Evolutionary conservation across 37 sponge, comb jelly and placozoan species (phyloP).

Genomic region (Cliona cf. orientalis): DNA sequence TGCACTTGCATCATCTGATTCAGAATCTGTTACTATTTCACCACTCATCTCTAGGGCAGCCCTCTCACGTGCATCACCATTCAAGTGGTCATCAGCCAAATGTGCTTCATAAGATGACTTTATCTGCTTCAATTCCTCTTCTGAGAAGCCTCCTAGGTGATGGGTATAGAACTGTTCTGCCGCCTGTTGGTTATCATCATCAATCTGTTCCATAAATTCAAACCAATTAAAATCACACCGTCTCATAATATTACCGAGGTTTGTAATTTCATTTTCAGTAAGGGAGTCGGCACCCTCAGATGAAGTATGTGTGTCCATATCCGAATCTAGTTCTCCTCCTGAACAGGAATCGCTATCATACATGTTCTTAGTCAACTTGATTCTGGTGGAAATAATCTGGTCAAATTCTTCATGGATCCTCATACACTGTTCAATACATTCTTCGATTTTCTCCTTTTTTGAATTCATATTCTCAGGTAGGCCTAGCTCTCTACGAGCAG

Average conservation of each 20-base stretch:
- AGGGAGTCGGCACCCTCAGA: too few species aligned
- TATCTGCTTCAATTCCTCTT: neutral
- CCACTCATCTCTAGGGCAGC: constrained; percentile 11
- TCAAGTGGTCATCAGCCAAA: neutral
- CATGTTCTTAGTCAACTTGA: neutral
- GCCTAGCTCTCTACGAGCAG: neutral
- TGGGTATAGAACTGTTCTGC: neutral
- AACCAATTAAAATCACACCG: neutral
- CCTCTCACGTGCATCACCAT: neutral
- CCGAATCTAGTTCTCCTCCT: neutral
- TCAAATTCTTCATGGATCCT: constrained; percentile 4
- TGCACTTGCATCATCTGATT: constrained; percentile 2
- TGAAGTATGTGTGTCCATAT: neutral
- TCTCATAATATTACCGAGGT: neutral
- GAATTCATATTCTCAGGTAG: neutral
- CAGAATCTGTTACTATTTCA: constrained; percentile 38
- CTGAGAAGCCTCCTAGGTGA: neutral
- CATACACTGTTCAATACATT: neutral
- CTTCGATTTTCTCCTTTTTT: neutral
- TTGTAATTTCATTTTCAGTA: neutral
- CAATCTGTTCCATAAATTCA: neutral
- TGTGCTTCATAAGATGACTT: neutral
- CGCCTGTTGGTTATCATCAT: neutral
- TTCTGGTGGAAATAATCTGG: neutral
- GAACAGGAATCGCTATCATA: neutral